phyloP scores from a whole-genome alignment of 2,797 vertebrate genomes.

The Eulemur rubriventer region DNA sequence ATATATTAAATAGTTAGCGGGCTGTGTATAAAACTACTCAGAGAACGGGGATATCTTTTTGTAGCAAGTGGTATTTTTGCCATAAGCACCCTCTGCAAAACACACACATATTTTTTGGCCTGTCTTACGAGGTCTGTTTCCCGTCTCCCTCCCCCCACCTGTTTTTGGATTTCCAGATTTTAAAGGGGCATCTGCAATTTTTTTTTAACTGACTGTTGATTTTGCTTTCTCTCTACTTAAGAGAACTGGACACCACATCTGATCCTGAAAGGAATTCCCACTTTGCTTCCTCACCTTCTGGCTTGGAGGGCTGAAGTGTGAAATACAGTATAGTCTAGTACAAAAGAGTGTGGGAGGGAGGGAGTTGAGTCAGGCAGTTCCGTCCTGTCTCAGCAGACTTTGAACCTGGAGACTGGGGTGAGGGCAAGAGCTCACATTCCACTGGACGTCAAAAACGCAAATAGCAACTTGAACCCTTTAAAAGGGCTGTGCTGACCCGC shows the following conservation, averaged over 20 bases:
- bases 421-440: background rate
- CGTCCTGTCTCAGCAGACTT: background rate
- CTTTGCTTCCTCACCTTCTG: background rate
- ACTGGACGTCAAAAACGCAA: rapidly evolving
- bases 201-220: background rate
- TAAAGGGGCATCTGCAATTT: background rate
- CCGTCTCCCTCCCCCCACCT: background rate
- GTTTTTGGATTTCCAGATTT: slow-evolving; percentile 3
- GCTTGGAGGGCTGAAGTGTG: background rate
- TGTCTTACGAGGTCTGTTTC: background rate
- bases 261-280: background rate
- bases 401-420: background rate
- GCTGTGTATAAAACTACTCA: background rate
- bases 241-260: background rate
- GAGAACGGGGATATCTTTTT: background rate
- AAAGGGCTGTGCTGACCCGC: background rate
- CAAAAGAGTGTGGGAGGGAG: background rate
- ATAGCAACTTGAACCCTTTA: background rate
- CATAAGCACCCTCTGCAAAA: background rate
- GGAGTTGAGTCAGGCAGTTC: background rate
- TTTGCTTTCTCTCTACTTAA: slow-evolving; percentile 12
- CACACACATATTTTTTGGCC: background rate
- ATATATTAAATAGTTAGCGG: background rate
- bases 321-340: background rate
- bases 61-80: background rate